Evolutionary conservation across 2,888 invertebrate species (phyloP).

Genomic region (Monoplex corrugatus): DNA sequence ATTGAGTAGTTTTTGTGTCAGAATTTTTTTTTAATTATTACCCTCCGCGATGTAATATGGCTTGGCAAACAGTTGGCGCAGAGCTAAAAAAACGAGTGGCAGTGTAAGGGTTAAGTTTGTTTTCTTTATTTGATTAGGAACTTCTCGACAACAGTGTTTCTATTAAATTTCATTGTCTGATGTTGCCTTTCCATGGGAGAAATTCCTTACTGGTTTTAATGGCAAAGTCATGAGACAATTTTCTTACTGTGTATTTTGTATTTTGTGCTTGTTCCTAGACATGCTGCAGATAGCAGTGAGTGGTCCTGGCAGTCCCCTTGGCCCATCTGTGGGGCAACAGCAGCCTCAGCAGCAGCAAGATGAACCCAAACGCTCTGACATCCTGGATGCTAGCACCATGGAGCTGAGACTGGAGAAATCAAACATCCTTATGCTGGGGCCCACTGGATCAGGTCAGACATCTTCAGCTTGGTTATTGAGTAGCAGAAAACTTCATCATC

Average conservation of each 20-base stretch:
- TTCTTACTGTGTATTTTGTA: not conserved
- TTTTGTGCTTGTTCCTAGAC: slow-evolving; percentile 84
- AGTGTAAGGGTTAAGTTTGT: no score
- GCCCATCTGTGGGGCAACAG: slow-evolving; percentile 72
- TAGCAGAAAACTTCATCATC: no score
- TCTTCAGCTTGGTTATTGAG: not conserved
- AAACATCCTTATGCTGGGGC: slow-evolving; percentile 97
- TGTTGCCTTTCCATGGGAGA: not conserved
- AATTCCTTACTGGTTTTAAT: not conserved
- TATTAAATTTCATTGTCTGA: no score
- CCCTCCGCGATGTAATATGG: no score
- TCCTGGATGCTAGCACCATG: slow-evolving; percentile 70
- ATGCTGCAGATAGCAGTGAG: slow-evolving; percentile 92
- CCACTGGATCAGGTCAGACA: slow-evolving; percentile 91
- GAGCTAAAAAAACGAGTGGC: no score
- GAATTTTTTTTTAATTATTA: no score
- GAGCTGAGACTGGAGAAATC: slow-evolving; percentile 90
- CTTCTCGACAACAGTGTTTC: no score
- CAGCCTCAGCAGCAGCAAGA: slow-evolving; percentile 68
- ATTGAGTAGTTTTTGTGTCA: no score
- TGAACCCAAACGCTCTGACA: slow-evolving; percentile 59
- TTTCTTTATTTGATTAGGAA: no score
- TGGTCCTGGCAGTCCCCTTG: slow-evolving; percentile 87
- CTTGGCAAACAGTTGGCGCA: no score
- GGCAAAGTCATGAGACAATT: no score